These are phyloP conservation scores for Lates calcarifer DNA, from an alignment of 2,113 vertebrate genomes.

Conservation along the genomic window DNA sequence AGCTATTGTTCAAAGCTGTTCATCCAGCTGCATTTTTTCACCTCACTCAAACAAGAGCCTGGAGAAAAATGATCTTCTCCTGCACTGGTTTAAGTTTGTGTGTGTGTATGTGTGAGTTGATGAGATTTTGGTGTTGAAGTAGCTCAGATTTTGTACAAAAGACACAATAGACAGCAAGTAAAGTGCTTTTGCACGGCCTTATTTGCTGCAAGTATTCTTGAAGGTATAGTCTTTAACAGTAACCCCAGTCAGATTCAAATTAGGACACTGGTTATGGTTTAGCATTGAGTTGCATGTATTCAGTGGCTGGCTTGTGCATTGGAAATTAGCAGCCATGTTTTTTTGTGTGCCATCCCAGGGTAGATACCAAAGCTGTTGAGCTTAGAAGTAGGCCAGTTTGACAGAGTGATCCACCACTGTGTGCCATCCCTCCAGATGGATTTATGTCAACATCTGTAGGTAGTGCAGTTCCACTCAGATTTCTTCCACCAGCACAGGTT, in stretches of 20 bases:
- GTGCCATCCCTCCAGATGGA: slow-evolving; percentile 54
- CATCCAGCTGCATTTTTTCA: slow-evolving; percentile 20
- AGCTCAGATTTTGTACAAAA: not conserved
- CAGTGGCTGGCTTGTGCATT: slow-evolving; percentile 21
- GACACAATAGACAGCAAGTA: not conserved
- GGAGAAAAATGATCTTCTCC: slow-evolving; percentile 27
- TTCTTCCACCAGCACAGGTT: not conserved
- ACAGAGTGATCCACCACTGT: slow-evolving; percentile 59
- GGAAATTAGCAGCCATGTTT: slow-evolving; percentile 40
- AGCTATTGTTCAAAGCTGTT: slow-evolving; percentile 57
- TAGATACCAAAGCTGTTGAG: slow-evolving; percentile 49
- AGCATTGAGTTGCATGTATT: slow-evolving; percentile 14
- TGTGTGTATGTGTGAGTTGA: not conserved
- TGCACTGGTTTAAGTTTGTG: slow-evolving; percentile 10
- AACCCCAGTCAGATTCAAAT: slow-evolving; percentile 20
- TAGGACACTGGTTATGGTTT: slow-evolving; percentile 21
- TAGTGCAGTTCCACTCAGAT: not conserved
- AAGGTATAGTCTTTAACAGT: not conserved
- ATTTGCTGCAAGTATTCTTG: slow-evolving; percentile 3
- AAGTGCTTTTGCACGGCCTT: slow-evolving; percentile 10
- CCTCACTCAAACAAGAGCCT: slow-evolving; percentile 15
- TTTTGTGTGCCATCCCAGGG: slow-evolving; percentile 45
- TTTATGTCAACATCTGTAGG: slow-evolving; percentile 53
- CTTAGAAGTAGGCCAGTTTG: slow-evolving; percentile 74
- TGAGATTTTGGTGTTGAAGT: not conserved